These are phyloP conservation scores for Poecilia wingei DNA, from an alignment of 2,797 vertebrate species.

Conservation along the genomic window DNA sequence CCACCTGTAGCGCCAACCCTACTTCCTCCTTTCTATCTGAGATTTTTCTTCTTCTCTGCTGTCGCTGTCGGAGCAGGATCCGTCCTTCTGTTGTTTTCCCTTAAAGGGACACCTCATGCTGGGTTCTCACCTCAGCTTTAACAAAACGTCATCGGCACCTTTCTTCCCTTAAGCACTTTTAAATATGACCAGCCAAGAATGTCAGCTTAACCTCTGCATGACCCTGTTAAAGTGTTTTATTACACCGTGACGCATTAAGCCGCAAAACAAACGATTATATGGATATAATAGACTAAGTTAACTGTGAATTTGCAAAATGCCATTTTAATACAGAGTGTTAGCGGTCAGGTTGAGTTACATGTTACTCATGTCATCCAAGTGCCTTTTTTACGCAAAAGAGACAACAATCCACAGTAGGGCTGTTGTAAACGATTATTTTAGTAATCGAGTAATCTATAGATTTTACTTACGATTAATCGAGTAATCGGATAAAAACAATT, in stretches of 20 bases:
- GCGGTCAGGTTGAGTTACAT: not conserved
- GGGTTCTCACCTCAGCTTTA: slow-evolving; percentile 46
- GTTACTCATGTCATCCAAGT: no score
- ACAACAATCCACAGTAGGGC: not conserved
- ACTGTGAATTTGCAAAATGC: not conserved
- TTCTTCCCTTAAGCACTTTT: slow-evolving; percentile 20
- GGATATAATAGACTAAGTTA: not conserved
- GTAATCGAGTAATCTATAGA: no score
- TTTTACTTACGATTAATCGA: no score
- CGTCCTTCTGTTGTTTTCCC: slow-evolving; percentile 10
- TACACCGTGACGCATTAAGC: not conserved
- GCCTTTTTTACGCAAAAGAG: not conserved
- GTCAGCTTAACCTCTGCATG: slow-evolving; percentile 35
- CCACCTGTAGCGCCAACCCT: not conserved
- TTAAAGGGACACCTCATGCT: slow-evolving; percentile 20
- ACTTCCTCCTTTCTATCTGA: not conserved
- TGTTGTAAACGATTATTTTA: no score
- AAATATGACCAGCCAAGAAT: slow-evolving; percentile 36
- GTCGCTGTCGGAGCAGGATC: not conserved
- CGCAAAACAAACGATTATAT: not conserved
- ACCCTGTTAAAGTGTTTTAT: slow-evolving; percentile 1
- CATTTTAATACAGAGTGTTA: not conserved
- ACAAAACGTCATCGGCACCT: slow-evolving; percentile 30
- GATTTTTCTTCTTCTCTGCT: not conserved
- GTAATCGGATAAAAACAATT: no score